phyloP scores from a whole-genome alignment of 1,140 invertebrate genomes.

The Zaprionus ghesquierei region DNA sequence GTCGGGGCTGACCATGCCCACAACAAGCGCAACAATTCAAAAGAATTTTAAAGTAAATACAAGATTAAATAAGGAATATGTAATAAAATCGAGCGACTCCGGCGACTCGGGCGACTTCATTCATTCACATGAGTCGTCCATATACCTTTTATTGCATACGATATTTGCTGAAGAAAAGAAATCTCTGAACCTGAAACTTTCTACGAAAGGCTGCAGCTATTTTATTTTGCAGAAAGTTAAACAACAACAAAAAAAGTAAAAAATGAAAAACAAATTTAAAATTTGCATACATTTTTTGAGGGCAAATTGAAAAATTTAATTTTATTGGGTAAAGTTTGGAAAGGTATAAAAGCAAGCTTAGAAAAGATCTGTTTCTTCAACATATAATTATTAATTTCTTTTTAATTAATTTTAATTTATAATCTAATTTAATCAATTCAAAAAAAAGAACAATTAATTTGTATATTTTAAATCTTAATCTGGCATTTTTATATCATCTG shows the following conservation, averaged over 20 bases:
- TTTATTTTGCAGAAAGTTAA: not conserved
- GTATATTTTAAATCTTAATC: no score
- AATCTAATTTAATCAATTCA: no score
- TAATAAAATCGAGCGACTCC: not conserved
- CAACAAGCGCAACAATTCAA: not conserved
- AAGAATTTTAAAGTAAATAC: conserved; percentile 1
- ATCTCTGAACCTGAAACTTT: not conserved
- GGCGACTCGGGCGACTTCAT: not conserved
- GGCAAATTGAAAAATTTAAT: not conserved
- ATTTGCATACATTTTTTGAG: not conserved
- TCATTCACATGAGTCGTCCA: not conserved
- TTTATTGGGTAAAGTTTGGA: no score
- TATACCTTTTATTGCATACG: not conserved
- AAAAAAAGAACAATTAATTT: no score
- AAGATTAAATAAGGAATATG: not conserved
- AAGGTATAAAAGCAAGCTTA: no score
- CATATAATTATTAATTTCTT: no score
- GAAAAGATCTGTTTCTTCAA: no score
- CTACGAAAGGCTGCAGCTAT: not conserved
- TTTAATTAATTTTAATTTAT: no score
- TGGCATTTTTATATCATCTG: no score
- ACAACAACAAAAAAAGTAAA: not conserved
- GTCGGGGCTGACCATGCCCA: conserved; percentile 1
- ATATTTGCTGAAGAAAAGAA: not conserved
- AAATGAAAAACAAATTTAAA: not conserved